phyloP scores from a whole-genome alignment of 2,888 invertebrate species.

The Saturnia pavonia region DNA sequence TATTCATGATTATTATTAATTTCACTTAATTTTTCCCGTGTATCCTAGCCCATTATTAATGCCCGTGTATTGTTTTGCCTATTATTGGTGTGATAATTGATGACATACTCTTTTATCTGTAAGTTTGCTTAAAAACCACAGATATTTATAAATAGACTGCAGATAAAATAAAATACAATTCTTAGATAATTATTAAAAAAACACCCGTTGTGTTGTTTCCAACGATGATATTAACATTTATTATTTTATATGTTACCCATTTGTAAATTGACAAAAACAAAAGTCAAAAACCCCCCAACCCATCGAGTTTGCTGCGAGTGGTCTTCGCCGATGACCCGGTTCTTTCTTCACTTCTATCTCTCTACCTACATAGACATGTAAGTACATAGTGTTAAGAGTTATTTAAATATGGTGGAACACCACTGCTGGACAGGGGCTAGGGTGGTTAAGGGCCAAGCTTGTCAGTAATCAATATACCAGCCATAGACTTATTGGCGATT shows the following conservation, averaged over 20 bases:
- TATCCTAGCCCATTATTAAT: no score
- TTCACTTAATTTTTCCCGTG: no score
- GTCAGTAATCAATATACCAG: neutral
- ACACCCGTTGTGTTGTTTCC: conserved; percentile 60
- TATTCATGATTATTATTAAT: no score
- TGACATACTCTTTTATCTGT: neutral
- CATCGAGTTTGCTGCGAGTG: conserved; percentile 54
- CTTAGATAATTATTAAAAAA: conserved; percentile 27
- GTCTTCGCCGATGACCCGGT: conserved; percentile 45
- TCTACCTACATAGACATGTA: conserved; percentile 43
- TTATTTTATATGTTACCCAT: conserved; percentile 82
- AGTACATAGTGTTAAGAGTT: conserved; percentile 61
- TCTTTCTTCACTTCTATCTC: conserved; percentile 27
- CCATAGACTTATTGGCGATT: neutral
- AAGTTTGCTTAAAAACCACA: neutral
- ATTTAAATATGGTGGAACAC: conserved; percentile 6
- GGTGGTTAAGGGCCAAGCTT: neutral
- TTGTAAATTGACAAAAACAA: conserved; percentile 81
- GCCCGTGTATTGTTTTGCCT: neutral
- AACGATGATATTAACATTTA: conserved; percentile 81
- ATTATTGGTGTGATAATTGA: neutral
- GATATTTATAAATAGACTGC: conserved; percentile 2
- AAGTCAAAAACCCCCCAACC: conserved; percentile 71
- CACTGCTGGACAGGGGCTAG: neutral
- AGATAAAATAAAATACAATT: neutral